Conservation (phyloP, 92 coral and sea anemone species). For the Hydrozoanthus gracilis region DNA sequence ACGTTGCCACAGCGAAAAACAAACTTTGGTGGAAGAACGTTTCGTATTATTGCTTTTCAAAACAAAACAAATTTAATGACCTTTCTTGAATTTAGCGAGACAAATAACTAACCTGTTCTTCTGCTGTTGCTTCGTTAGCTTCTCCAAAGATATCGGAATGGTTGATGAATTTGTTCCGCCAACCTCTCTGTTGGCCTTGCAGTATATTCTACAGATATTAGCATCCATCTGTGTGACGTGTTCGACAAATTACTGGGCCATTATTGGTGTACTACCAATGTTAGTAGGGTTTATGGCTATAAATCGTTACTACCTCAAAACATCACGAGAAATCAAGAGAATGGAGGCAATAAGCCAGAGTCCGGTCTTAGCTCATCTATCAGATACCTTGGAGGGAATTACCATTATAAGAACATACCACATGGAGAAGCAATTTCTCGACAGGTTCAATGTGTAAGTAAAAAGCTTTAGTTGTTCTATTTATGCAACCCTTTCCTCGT, state of each 20-base stretch:
- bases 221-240: constrained; percentile 95
- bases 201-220: constrained; percentile 85
- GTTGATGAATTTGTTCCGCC: constrained; percentile 93
- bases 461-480: background rate
- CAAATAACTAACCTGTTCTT: background rate
- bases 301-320: constrained; percentile 88
- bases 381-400: constrained; percentile 90
- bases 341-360: constrained; percentile 96
- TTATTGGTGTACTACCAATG: constrained; percentile 90
- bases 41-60: too few species aligned
- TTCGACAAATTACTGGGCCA: constrained; percentile 82
- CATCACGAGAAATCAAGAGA: constrained; percentile 90
- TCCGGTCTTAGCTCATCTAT: constrained; percentile 87
- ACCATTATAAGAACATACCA: constrained; percentile 82
- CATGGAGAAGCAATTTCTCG: constrained; percentile 78
- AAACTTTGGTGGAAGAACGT: too few species aligned
- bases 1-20: too few species aligned
- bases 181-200: constrained; percentile 82
- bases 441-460: constrained; percentile 82
- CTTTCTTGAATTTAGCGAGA: too few species aligned
- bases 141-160: constrained; percentile 90
- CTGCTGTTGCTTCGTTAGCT: background rate
- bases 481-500: too few species aligned
- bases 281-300: constrained; percentile 72
- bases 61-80: too few species aligned